phyloP scores from a whole-genome alignment of 2,888 invertebrate genomes.

The Ormyrus labotus region DNA sequence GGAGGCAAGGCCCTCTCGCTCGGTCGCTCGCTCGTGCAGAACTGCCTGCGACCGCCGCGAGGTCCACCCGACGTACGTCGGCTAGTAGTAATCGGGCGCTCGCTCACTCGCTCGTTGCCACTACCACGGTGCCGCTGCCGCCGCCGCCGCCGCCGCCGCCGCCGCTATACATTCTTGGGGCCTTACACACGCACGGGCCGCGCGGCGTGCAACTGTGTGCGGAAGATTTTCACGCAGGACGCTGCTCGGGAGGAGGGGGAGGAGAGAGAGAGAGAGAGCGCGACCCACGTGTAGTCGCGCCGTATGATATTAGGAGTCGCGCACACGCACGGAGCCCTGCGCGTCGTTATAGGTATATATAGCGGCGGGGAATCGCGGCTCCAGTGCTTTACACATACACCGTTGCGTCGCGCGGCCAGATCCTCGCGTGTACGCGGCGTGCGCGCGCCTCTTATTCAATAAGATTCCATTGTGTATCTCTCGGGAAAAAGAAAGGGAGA shows the following conservation, averaged over 20 bases:
- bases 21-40: constrained; percentile 36
- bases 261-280: constrained; percentile 7
- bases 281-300: constrained; percentile 20
- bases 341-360: not conserved
- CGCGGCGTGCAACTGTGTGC: not conserved
- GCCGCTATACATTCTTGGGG: not conserved
- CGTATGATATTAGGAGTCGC: too few species aligned
- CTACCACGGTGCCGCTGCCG: not conserved
- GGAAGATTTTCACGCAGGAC: constrained; percentile 36
- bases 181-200: not conserved
- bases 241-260: not conserved
- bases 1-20: constrained; percentile 7
- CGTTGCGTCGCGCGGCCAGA: constrained; percentile 20
- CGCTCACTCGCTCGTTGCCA: not conserved
- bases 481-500: constrained; percentile 7
- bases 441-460: constrained; percentile 36
- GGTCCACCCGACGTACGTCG: constrained; percentile 15
- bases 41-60: constrained; percentile 14
- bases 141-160: not conserved
- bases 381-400: constrained; percentile 11
- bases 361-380: too few species aligned
- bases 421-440: not conserved
- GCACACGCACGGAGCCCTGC: not conserved
- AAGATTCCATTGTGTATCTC: constrained; percentile 35
- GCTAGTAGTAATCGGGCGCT: constrained; percentile 16